Base-by-base conservation (phyloP, 92 coral and sea anemone species). In the Epizoanthus fatuus region DNA sequence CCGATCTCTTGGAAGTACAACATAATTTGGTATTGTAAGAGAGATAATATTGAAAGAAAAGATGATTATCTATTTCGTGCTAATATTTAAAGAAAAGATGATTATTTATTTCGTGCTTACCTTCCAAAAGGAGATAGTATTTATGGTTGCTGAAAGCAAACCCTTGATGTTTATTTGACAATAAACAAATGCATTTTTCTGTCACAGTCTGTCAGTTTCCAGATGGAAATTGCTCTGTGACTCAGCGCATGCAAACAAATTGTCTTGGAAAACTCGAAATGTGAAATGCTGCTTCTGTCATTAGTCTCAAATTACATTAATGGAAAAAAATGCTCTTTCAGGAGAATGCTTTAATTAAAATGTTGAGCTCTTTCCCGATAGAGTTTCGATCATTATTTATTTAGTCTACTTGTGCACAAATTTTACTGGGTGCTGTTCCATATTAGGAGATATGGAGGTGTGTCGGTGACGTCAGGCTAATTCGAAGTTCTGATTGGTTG, bases 401-500 rank as follows among this genome's bases (percentile, higher is more conserved):
- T 77, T 60, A 60, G 70, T 20, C 70, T 60, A 4, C 11, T 3
- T 19, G 10, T n/a, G 9, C 12, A 4, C 59, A 54, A 54, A 81
- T 65, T 69, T 81, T 65, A 81, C 85, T 79, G 38, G 12, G 63
- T 9, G 29, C 51, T 57, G 6, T 74, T 20, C 91, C 91, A 90
- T 81, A 90, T 90, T 42, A 80, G 91, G 93, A 17, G 12, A 11
- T 7, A 9, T 66, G 93, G 93, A 87, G 93, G 93, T 90, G 93
- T 90, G 93, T 90, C 81, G 16, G 2, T 81, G 68, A 90, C 93
- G 88, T 90, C 80, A 81, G 53, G 4, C 7, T 49, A 84, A 17
- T 42, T 6, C 22, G 37, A 40, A 12, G 73, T 42, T 13, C 32
- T 87, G 80, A 90, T 87, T 90, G 93, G 93, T 69, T 77, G 70